Base-by-base conservation (phyloP, 2,797 vertebrate species). In the Thripadectes ignobilis region DNA sequence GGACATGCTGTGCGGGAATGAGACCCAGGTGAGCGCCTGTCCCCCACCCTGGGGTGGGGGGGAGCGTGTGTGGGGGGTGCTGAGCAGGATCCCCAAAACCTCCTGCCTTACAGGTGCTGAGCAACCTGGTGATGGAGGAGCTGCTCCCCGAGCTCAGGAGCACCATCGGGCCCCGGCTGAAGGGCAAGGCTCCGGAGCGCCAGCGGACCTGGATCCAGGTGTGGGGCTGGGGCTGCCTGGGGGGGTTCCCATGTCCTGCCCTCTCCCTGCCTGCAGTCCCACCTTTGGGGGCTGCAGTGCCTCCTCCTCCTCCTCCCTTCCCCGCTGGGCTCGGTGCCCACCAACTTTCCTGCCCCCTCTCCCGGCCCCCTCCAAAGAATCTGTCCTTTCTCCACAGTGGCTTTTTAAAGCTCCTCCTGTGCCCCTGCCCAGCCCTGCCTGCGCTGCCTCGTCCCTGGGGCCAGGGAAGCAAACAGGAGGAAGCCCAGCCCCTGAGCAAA, bases 71-170 rank as follows among this genome's bases (percentile, higher is more conserved):
- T 15, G 2, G 1, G 4, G 14, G 48, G 26, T 14, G 26, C 62
- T 12, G 26, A 66, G 58, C 62, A 6, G 45, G 6, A 18, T 34
- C 29, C 52, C 52, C 52, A 30, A 14, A 63, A 1, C 4, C 48
- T 76, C 43, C 69, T 27, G 21, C 21, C 17, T 39, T 21, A 4
- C 94, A 99, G 99, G 98, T 99, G 87, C 98, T 99, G 81, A 98
- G 98, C 92, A 99, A 99, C 95, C 97, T 99, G 95, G 99, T 99
- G 96, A 99, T 99, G 99, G 99, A 99, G 97, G 98, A 98, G 15
- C 98, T 99, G 65, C 98, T 98, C 22, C 99, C 99, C 0, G 98
- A 99, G 89, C 97, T 99, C 89, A 98, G 98, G 92, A 96, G 48
- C 3, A 61, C 96, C 89, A 99, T 99, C 2, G 97, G 95, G 8